phyloP scores from a whole-genome alignment of 64 coral and sea anemone species.

The Platygyra sinensis region DNA sequence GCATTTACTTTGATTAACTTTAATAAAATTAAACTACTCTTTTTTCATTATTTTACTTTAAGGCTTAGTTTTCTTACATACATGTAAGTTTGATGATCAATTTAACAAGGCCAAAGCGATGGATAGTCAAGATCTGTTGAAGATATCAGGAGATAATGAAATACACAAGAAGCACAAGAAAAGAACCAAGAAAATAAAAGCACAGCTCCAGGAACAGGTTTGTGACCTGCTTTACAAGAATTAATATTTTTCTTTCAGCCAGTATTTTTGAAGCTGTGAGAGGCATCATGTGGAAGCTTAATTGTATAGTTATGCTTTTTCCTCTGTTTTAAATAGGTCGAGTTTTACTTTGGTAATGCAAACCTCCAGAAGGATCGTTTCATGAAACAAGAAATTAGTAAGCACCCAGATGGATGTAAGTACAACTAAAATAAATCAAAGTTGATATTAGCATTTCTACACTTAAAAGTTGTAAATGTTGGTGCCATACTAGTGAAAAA shows the following conservation, averaged over 20 bases:
- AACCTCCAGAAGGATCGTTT: conserved; percentile 94
- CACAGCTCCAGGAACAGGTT: conserved; percentile 90
- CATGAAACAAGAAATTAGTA: conserved; percentile 76
- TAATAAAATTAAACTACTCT: no score
- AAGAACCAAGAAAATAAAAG: conserved; percentile 74
- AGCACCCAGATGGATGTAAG: conserved; percentile 96
- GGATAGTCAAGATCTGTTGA: not conserved
- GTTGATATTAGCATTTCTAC: no score
- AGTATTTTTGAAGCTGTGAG: no score
- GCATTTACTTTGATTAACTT: no score
- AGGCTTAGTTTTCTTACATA: not conserved
- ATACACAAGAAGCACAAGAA: conserved; percentile 87
- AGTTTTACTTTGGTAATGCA: conserved; percentile 97
- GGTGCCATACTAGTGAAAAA: no score
- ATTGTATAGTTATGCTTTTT: not conserved
- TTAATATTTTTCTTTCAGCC: not conserved
- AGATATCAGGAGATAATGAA: conserved; percentile 5
- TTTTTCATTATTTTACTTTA: not conserved
- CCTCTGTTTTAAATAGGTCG: conserved; percentile 38
- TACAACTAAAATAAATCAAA: not conserved
- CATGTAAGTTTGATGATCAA: not conserved
- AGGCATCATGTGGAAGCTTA: no score
- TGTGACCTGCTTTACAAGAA: not conserved
- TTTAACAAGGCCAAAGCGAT: not conserved
- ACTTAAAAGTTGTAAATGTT: no score